Evolutionary conservation across 2,797 vertebrate species (phyloP).

Genomic region (Fistularia tabacaria): DNA sequence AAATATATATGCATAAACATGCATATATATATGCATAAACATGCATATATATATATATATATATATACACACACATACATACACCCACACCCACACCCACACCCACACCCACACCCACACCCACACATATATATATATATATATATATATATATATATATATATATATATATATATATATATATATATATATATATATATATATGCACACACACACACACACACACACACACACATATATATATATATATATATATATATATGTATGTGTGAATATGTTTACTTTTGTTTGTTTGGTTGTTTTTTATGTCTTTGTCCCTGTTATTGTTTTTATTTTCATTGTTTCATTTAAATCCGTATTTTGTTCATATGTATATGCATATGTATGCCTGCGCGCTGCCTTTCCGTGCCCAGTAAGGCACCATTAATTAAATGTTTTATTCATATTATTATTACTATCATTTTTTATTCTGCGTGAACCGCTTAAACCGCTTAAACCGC

Average conservation of each 20-base stretch:
- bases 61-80: background rate
- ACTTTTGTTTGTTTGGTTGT: too few species aligned
- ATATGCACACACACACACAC: background rate
- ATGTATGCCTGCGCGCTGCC: too few species aligned
- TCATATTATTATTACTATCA: too few species aligned
- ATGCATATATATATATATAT: background rate
- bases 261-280: background rate
- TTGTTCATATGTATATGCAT: too few species aligned
- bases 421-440: too few species aligned
- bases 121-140: background rate
- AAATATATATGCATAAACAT: background rate
- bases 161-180: background rate
- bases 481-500: too few species aligned
- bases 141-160: background rate
- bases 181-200: background rate
- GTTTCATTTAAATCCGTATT: too few species aligned
- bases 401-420: too few species aligned
- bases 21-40: too few species aligned
- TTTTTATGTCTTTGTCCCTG: too few species aligned
- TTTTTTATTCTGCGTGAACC: too few species aligned
- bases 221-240: background rate
- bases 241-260: background rate
- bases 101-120: background rate
- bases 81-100: background rate
- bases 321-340: too few species aligned